Conservation (phyloP, 2,797 vertebrate genomes). For the Spea hammondii region DNA sequence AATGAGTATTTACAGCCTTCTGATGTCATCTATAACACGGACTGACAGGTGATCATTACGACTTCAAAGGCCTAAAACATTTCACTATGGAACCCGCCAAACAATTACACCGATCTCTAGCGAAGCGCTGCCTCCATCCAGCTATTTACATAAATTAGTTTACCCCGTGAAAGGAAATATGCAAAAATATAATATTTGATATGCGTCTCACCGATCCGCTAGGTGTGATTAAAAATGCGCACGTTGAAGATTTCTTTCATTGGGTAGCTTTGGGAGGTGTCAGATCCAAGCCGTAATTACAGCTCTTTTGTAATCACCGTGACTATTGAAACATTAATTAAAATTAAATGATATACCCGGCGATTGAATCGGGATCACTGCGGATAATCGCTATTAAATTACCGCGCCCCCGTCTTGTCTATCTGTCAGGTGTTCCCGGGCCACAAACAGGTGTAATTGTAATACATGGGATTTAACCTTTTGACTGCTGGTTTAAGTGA, state of each 20-base stretch:
- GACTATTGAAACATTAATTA: conserved; percentile 12
- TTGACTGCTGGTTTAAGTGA: no score
- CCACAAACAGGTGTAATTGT: background rate
- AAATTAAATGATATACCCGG: conserved; percentile 9
- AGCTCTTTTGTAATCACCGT: conserved; percentile 1
- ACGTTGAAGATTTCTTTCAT: background rate
- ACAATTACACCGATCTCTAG: background rate
- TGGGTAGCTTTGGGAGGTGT: background rate
- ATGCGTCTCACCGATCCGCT: background rate
- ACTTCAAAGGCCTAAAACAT: background rate
- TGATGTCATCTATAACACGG: background rate
- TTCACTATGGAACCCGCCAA: background rate
- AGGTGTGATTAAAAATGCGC: background rate
- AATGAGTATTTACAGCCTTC: conserved; percentile 2
- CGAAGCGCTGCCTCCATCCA: background rate
- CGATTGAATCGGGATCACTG: background rate
- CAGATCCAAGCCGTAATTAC: background rate
- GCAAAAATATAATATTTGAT: background rate
- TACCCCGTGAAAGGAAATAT: conserved; percentile 1
- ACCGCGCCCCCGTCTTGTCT: background rate
- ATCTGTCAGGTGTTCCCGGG: background rate
- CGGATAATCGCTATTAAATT: background rate
- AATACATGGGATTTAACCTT: background rate
- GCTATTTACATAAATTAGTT: conserved; percentile 4
- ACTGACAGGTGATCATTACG: background rate